These are phyloP conservation scores for Marmota monax DNA, from an alignment of 2,113 vertebrate species.

Conservation along the genomic window DNA sequence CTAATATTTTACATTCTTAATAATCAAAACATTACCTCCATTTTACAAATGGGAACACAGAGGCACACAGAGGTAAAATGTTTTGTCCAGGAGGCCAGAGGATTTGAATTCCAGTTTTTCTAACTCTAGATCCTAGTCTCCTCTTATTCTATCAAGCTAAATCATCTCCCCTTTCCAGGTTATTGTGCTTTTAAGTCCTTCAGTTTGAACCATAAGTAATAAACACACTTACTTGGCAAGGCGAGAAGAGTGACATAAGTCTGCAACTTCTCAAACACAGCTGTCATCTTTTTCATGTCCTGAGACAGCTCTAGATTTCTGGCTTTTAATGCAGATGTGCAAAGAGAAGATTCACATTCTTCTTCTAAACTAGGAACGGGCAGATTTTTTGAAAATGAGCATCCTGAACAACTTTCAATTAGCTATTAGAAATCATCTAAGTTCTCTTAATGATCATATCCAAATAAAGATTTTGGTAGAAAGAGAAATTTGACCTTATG, in stretches of 20 bases:
- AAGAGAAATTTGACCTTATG: neutral
- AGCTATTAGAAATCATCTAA: neutral
- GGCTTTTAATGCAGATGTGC: constrained; percentile 91
- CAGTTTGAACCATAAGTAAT: neutral
- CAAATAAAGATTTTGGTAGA: neutral
- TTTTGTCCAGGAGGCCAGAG: neutral
- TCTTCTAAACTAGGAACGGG: constrained; percentile 94
- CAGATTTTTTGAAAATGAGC: constrained; percentile 80
- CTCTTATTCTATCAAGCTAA: neutral
- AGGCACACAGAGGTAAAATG: neutral
- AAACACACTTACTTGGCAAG: constrained; percentile 93
- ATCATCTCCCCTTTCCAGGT: neutral
- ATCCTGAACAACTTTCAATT: constrained; percentile 37
- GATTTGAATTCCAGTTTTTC: neutral
- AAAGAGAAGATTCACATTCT: constrained; percentile 95
- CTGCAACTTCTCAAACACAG: constrained; percentile 95
- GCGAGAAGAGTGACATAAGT: constrained; percentile 93
- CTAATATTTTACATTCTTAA: constrained; percentile 13
- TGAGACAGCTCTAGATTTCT: constrained; percentile 94
- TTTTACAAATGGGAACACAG: neutral
- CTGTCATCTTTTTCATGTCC: constrained; percentile 93
- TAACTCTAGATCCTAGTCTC: neutral
- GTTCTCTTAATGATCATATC: neutral
- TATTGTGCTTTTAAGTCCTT: neutral
- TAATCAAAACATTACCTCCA: constrained; percentile 18